Evolutionary conservation across 2,113 vertebrate genomes (phyloP).

Genomic region (Plestiodon gilberti): DNA sequence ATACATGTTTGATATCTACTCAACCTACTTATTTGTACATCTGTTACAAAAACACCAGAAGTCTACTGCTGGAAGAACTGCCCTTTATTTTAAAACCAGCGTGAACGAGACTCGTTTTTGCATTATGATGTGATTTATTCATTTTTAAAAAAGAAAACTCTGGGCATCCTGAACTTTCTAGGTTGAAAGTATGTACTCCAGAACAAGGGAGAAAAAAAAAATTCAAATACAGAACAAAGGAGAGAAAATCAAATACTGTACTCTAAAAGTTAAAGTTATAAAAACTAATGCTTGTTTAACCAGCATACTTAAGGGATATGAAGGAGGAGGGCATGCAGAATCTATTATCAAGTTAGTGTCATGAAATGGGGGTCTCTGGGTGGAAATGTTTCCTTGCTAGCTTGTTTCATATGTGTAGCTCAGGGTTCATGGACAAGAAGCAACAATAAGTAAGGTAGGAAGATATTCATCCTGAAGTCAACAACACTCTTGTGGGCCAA

Average conservation of each 20-base stretch:
- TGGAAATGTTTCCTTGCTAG: background rate
- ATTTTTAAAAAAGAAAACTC: too few species aligned
- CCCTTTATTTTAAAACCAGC: too few species aligned
- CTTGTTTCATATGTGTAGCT: background rate
- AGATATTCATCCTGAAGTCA: background rate
- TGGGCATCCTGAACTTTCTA: background rate
- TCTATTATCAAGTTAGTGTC: background rate
- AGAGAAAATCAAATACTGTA: background rate
- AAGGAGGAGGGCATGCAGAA: too few species aligned
- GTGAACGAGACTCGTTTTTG: too few species aligned
- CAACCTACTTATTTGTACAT: background rate
- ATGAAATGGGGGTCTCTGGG: background rate
- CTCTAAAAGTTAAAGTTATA: background rate
- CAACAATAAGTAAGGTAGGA: rapidly evolving
- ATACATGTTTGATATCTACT: background rate
- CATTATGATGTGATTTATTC: too few species aligned
- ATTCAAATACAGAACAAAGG: background rate
- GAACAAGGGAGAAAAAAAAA: background rate
- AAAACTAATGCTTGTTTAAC: background rate
- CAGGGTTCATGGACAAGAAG: background rate
- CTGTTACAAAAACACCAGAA: background rate
- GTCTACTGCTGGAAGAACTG: background rate
- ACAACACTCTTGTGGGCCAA: background rate
- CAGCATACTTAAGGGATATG: background rate
- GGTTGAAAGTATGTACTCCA: background rate